Evolutionary conservation across 2,797 vertebrate species (phyloP).

Genomic region (Merluccius polli): DNA sequence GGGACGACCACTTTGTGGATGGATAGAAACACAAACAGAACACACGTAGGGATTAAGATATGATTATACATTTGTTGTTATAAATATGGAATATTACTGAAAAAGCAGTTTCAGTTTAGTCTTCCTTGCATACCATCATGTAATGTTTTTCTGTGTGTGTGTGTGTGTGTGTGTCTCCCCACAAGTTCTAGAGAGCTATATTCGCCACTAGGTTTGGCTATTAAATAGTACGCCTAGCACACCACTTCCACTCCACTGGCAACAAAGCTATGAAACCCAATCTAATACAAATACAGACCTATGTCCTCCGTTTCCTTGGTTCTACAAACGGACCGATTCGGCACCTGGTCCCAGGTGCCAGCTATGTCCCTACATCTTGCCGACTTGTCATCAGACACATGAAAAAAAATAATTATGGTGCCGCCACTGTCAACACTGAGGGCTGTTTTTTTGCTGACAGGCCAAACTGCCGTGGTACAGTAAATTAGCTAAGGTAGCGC

Average conservation of each 20-base stretch:
- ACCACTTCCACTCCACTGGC: conserved; percentile 1
- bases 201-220: background rate
- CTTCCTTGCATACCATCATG: too few species aligned
- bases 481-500: conserved; percentile 51
- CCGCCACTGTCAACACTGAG: background rate
- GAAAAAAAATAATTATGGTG: conserved; percentile 38
- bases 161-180: too few species aligned
- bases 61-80: background rate
- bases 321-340: conserved; percentile 35
- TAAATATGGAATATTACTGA: background rate
- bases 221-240: background rate
- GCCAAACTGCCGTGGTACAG: conserved; percentile 20
- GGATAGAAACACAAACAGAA: background rate
- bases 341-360: conserved; percentile 37
- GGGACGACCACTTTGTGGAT: too few species aligned
- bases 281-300: background rate
- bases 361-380: conserved; percentile 39
- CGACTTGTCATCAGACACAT: conserved; percentile 54
- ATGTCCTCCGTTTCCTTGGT: background rate
- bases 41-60: background rate
- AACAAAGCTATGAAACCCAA: background rate
- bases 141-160: too few species aligned
- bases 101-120: background rate
- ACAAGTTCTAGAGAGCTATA: background rate
- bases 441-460: conserved; percentile 53